These are phyloP conservation scores for Scolanthus callimorphus DNA, from an alignment of 92 coral and sea anemone species.

Conservation along the genomic window DNA sequence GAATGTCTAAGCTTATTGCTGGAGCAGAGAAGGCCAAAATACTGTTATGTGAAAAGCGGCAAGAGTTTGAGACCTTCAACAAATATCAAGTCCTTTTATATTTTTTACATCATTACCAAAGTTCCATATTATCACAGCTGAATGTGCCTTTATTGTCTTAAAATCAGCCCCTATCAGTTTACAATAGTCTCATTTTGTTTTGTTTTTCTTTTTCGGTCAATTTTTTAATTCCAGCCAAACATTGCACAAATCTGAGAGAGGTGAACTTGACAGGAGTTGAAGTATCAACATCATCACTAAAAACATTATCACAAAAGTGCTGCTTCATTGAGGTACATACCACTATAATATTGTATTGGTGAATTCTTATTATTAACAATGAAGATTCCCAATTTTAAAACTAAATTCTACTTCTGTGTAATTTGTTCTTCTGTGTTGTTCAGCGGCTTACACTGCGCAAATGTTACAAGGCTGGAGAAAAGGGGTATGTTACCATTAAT, in stretches of 20 bases:
- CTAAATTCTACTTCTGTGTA: not conserved
- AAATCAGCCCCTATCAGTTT: too few species aligned
- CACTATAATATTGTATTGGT: too few species aligned
- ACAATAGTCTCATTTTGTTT: not conserved
- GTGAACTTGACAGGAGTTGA: slow-evolving; percentile 74
- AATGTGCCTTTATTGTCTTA: too few species aligned
- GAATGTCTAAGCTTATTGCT: too few species aligned
- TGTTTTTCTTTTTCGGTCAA: not conserved
- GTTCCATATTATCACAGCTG: too few species aligned
- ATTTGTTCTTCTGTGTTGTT: slow-evolving; percentile 2
- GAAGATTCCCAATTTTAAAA: too few species aligned
- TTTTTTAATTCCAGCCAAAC: slow-evolving; percentile 48
- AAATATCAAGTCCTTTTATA: too few species aligned
- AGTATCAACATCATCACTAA: slow-evolving; percentile 71
- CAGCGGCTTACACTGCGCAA: slow-evolving; percentile 61
- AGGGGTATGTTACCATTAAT: slow-evolving; percentile 58
- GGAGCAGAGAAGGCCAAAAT: too few species aligned
- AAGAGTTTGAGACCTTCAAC: too few species aligned
- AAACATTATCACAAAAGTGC: slow-evolving; percentile 66
- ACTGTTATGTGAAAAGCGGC: too few species aligned
- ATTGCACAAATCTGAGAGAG: slow-evolving; percentile 64
- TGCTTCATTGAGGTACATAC: slow-evolving; percentile 61
- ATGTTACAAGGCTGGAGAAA: slow-evolving; percentile 86
- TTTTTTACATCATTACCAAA: too few species aligned
- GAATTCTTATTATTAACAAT: too few species aligned